Percentiles rank a stretch among this genome's conserved stretches.
Conservation (phyloP, 1,140 invertebrate species). For the Drosophila littoralis region DNA sequence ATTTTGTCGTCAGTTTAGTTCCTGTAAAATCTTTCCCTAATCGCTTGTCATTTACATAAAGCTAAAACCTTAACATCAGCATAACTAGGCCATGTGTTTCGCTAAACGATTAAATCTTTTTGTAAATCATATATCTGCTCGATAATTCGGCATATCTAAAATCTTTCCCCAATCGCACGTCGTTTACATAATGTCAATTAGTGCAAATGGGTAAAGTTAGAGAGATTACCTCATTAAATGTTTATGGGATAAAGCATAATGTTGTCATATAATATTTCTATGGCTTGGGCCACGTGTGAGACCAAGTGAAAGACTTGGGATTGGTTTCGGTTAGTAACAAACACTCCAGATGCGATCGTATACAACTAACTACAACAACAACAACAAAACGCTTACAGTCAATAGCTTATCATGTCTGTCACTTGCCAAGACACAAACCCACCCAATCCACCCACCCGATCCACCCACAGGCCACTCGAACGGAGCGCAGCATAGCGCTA, state of each 20-base stretch:
- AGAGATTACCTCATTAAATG: neutral
- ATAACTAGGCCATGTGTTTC: neutral
- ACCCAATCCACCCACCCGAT: neutral
- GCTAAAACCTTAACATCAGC: neutral
- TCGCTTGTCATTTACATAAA: neutral
- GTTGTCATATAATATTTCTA: too few relatives aligned
- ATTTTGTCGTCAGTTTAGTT: too few relatives aligned
- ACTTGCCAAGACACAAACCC: too few relatives aligned
- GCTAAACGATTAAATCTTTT: too few relatives aligned
- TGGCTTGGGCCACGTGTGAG: too few relatives aligned
- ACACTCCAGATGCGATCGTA: too few relatives aligned
- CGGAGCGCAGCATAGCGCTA: constrained; percentile 24
- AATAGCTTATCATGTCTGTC: neutral
- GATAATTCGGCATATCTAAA: too few relatives aligned
- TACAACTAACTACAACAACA: too few relatives aligned
- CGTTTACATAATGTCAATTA: neutral
- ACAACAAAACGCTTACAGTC: neutral
- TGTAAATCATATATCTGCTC: too few relatives aligned
- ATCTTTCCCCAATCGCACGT: neutral
- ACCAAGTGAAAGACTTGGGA: too few relatives aligned
- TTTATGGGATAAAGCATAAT: neutral
- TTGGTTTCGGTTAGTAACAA: neutral
- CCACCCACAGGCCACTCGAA: neutral
- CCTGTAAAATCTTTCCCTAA: neutral
- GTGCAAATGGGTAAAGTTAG: too few relatives aligned